Evolutionary conservation across 2,888 invertebrate genomes (phyloP), one percentile per base, ranked within the genome.

Genomic region (Drosophila hamatofila): DNA sequence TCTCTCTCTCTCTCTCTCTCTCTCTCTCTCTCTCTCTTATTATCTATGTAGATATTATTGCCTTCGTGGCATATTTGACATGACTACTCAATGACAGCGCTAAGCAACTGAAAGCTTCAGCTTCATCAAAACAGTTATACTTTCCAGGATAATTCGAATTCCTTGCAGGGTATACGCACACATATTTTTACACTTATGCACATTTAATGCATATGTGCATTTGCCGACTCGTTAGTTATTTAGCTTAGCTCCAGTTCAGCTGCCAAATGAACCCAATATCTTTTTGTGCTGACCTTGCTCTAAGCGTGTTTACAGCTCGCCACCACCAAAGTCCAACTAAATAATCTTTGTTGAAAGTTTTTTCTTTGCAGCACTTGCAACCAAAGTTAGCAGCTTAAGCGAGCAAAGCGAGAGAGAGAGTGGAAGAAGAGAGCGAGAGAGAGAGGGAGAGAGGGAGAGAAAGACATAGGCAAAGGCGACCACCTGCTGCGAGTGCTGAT

Each of bases 321-420:
- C 48, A 25, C 52, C 61, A 48, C 66, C 37, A 64, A 58, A n/a
- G 30, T 55, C 60, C 51, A 73, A 66, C 84, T 78, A 84, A 84
- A 78, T 84, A 84, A 84, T 81, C 78, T 78, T 81, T 78, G 73
- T 70, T 56, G 51, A 74, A 88, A 84, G 76, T 81, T 83, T 73
- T 72, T 75, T 62, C 82, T 70, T 66, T 81, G 79, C 71, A 61
- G 69, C 62, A 54, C 30, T 73, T 48, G 61, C 55, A 65, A 46
- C 35, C 65, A 74, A 73, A 73, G 59, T 74, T 69, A 41, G 30
- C 65, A 59, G 75, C 56, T 73, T 68, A 57, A 33, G 54, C 48
- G 35, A 57, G 35, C n/a, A 56, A n/a, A 4, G 9, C n/a, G 16
- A 35, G 14, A 41, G 37, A 55, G 14, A 27, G 8, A 5, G 25